A percentile compares a stretch with the other conserved stretches of the same genome.
phyloP scores from a whole-genome alignment of 2,113 vertebrate genomes.

The Poecilia latipinna region DNA sequence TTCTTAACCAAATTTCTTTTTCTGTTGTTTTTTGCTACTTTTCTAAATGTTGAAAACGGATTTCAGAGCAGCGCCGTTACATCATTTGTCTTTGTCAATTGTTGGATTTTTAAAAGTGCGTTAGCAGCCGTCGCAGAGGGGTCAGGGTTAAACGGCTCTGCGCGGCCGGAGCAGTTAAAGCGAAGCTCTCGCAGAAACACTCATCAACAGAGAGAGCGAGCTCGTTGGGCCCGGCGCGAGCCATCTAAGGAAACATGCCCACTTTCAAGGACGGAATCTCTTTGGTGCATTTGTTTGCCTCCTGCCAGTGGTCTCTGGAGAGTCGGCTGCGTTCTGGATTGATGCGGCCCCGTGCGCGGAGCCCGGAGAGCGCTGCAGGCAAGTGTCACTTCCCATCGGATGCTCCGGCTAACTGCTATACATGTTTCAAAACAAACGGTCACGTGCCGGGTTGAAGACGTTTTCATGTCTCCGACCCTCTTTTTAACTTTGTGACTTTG shows the following conservation, averaged over 20 bases:
- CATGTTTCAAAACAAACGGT: constrained; percentile 77
- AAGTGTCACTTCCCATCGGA: constrained; percentile 78
- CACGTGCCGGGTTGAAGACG: constrained; percentile 49
- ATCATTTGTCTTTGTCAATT: neutral
- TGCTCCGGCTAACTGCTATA: constrained; percentile 65
- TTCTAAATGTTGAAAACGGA: neutral
- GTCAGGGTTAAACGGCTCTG: neutral
- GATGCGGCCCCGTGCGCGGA: constrained; percentile 63
- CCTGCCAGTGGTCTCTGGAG: constrained; percentile 68
- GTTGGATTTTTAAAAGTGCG: neutral
- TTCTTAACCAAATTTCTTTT: neutral
- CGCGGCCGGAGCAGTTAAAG: constrained; percentile 28
- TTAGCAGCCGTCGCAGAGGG: neutral
- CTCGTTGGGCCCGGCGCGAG: constrained; percentile 34
- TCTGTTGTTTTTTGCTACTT: neutral
- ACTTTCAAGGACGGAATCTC: constrained; percentile 74
- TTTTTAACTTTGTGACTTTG: constrained; percentile 62
- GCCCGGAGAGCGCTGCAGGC: constrained; percentile 76
- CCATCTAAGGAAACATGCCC: constrained; percentile 58
- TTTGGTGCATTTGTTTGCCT: constrained; percentile 76
- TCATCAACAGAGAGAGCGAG: constrained; percentile 4
- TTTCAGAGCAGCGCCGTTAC: neutral
- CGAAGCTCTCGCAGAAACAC: constrained; percentile 26
- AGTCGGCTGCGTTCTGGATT: constrained; percentile 65
- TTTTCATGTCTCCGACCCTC: constrained; percentile 54